Evolutionary conservation across 2,888 invertebrate genomes (phyloP), one percentile per base, ranked within the genome.

Genomic region (Ypsolopha scabrella): DNA sequence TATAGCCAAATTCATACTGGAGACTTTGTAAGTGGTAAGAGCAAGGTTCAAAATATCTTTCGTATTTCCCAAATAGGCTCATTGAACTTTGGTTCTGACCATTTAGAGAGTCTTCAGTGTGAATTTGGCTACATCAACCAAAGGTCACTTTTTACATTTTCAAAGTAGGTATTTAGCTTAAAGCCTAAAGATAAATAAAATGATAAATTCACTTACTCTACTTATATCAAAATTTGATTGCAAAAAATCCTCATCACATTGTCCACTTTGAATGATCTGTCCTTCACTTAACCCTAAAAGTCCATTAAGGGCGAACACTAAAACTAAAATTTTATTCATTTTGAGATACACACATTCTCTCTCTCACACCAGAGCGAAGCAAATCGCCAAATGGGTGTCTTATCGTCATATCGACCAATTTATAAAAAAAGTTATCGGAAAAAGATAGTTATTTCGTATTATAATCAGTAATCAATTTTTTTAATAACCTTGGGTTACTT

Each of bases 181-280:
- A n/a, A n/a, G n/a, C 24, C 2, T 24, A 24, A 24, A 24, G 24
- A 24, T 24, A 24, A 24, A 24, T 24, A 24, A 24, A 24, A 24
- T 24, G 4, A 24, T 11, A 39, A 11, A 39, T 47, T 50, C 14
- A 50, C 73, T 74, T 69, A 80, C 81, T 45, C 52, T 8, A 1
- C 62, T 55, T 0, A 66, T 41, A 2, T 68, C 41, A 54, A 82
- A 78, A 52, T 72, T 51, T 3, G 36, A 6, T 10, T 52, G 46
- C 46, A 75, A 49, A 0, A 43, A 56, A 51, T 69, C 57, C 0
- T 58, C 50, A 50, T 75, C 54, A 55, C 83, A 83, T 48, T 71
- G 75, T 66, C 78, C 78, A 53, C 59, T 14, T 54, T 77, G 75
- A 35, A 76, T 52, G 11, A 77, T 58, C 54, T 80, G 79, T 44